Conservation (phyloP, 2,113 vertebrate species). For the Callochromis pleurospilus region DNA sequence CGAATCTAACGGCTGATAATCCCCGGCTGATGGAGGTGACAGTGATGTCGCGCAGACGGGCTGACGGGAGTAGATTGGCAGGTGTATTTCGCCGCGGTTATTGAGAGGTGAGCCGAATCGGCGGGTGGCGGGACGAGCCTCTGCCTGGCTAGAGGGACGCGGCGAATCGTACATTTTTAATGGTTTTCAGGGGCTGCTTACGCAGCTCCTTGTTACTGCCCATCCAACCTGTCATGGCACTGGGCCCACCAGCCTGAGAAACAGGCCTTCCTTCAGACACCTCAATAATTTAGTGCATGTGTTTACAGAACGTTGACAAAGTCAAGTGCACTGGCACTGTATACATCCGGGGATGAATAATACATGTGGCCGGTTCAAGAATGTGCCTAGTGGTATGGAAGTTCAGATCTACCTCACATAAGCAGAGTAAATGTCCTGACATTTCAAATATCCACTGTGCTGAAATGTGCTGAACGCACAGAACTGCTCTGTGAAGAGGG, state of each 20-base stretch:
- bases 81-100: conserved; percentile 5
- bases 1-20: not conserved
- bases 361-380: conserved; percentile 51
- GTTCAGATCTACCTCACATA: conserved; percentile 60
- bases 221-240: conserved; percentile 52
- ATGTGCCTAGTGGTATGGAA: conserved; percentile 51
- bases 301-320: conserved; percentile 69
- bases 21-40: conserved; percentile 12
- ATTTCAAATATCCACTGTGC: conserved; percentile 66
- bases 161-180: conserved; percentile 60
- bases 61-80: conserved; percentile 43
- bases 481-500: conserved; percentile 37
- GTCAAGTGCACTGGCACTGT: conserved; percentile 55
- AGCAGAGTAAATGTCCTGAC: conserved; percentile 71
- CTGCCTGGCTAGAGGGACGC: conserved; percentile 14
- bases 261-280: conserved; percentile 45
- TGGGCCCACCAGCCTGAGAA: conserved; percentile 7
- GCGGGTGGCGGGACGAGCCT: not conserved
- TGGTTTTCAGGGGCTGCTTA: conserved; percentile 45
- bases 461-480: conserved; percentile 65
- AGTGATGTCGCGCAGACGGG: conserved; percentile 9
- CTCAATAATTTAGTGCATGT: conserved; percentile 71
- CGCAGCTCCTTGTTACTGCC: conserved; percentile 52
- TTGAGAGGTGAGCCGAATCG: not conserved
- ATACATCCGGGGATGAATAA: conserved; percentile 62